Conservation (phyloP, 1,140 invertebrate genomes). For the Trachymyrmex septentrionalis region DNA sequence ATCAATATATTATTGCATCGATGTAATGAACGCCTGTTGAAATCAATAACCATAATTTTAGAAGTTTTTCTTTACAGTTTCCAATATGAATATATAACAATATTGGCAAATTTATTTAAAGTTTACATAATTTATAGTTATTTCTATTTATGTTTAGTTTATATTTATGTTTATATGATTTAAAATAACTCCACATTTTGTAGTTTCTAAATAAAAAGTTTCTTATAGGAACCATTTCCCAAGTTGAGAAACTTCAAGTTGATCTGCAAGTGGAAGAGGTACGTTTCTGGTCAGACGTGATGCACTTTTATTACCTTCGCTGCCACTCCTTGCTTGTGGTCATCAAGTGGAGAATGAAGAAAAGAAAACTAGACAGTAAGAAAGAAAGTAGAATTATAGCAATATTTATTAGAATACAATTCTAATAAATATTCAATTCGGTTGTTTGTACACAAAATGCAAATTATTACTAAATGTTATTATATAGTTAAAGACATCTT, state of each 20-base stretch:
- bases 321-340: background rate
- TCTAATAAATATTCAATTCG: no score
- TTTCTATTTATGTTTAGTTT: background rate
- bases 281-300: background rate
- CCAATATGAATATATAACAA: background rate
- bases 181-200: background rate
- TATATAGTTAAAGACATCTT: background rate
- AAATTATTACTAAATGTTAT: no score
- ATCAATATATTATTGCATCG: background rate
- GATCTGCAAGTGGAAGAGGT: slow-evolving; percentile 2
- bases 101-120: background rate
- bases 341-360: background rate
- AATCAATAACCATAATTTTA: background rate
- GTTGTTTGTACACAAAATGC: no score
- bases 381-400: background rate
- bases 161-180: background rate
- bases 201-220: background rate
- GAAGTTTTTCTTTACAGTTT: background rate
- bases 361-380: background rate
- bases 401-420: background rate
- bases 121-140: background rate
- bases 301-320: background rate
- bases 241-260: background rate
- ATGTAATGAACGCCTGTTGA: background rate
- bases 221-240: background rate